phyloP scores from a whole-genome alignment of 2,113 vertebrate species.

The Crotalus viridis region DNA sequence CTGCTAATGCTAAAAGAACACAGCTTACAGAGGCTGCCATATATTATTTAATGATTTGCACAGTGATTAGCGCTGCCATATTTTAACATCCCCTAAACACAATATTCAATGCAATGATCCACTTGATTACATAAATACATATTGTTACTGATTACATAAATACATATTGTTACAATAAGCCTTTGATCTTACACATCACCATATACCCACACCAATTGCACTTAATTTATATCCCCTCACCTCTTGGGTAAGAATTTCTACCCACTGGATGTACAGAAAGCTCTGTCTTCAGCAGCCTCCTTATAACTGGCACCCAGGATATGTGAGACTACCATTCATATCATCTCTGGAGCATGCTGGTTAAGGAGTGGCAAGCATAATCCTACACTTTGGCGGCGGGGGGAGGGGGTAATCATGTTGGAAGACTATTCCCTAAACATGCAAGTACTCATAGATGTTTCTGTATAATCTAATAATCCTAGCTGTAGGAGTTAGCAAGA shows the following conservation, averaged over 20 bases:
- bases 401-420: neutral
- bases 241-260: neutral
- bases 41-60: neutral
- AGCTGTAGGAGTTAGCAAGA: neutral
- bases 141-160: neutral
- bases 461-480: neutral
- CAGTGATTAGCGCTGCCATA: neutral
- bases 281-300: neutral
- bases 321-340: neutral
- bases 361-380: neutral
- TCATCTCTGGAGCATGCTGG: neutral
- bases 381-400: neutral
- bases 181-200: neutral
- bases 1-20: slow-evolving; percentile 15
- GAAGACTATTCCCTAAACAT: neutral
- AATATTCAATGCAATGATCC: neutral
- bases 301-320: neutral
- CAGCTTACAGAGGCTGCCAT: neutral
- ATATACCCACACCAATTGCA: neutral
- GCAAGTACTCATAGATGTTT: neutral
- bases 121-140: neutral
- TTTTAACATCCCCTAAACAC: neutral
- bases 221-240: neutral
- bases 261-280: neutral
- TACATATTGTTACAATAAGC: neutral